Base-by-base conservation (phyloP, 2,888 invertebrate species). In the Meliscaeva auricollis region DNA sequence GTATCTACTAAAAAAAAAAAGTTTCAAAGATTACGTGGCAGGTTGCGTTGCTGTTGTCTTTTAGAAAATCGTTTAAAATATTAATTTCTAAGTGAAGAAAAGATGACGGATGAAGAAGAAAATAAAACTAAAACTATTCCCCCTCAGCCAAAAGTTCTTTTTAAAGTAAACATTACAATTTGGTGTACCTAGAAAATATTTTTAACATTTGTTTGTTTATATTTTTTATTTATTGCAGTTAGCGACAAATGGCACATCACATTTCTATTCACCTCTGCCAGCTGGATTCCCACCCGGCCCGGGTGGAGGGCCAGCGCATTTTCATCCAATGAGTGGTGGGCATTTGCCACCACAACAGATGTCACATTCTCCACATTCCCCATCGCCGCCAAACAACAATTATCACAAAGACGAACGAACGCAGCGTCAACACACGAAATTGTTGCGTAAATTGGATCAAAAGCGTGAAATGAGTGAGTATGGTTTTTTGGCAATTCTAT, bases 401-500 rank as follows among this genome's bases (percentile, higher is more conserved):
- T 95, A 95, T 90, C 96, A 96, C 90, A 96, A 96, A 91, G 96
- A 96, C 91, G 97, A 97, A 91, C 93, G 97, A 89, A 94, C 96
- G 50, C 96, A 96, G 90, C 93, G 96, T 87, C 96, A 96, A 91
- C 95, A 96, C 90, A 94, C 94, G 87, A 97, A 96, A 92, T 93
- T 96, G 89, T 94, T 95, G 91, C 95, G 95, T 89, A 96, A 96
- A 92, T 92, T 96, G 88, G 96, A 96, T 90, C 94, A 95, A 88
- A 95, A 95, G 91, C 89, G 92, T 68, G 94, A 94, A 88, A 93
- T 93, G 89, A 94, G 94, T 94, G 87, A 93, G 93, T 90, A 60
- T 38, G 35, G 13, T 58, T 58, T 26, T n/a, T 26, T 41, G 46
- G 15, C 11, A 2, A 15, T 35, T 41, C 9, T 22, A 20, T 41